These are phyloP conservation scores for Cnemophilus loriae DNA, from an alignment of 2,113 vertebrate species.

Conservation along the genomic window DNA sequence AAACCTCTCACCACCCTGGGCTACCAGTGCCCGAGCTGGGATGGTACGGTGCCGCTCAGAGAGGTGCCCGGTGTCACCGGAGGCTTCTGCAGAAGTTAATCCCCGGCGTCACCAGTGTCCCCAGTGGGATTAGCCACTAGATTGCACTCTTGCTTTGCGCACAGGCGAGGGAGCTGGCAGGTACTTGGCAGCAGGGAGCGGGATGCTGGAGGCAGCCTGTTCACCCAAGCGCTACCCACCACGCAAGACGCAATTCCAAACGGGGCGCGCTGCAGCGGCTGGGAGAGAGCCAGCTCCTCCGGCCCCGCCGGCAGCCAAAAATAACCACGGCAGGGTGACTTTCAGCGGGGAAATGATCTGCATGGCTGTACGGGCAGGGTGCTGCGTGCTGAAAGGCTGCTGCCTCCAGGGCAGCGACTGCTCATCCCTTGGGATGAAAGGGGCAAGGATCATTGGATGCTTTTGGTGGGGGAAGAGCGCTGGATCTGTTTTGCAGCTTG, in stretches of 20 bases:
- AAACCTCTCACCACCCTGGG: neutral
- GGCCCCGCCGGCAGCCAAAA: neutral
- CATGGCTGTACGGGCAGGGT: neutral
- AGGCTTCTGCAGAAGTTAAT: neutral
- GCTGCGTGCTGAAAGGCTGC: neutral
- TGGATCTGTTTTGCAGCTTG: neutral
- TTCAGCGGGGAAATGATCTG: neutral
- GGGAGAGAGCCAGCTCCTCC: constrained; percentile 5
- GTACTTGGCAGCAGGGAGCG: neutral
- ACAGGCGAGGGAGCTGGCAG: neutral
- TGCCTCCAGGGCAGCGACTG: neutral
- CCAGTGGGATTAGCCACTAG: constrained; percentile 23
- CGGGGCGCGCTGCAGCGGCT: neutral
- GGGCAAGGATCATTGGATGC: neutral
- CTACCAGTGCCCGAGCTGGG: neutral
- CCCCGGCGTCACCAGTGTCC: neutral
- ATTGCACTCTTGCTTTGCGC: constrained; percentile 30
- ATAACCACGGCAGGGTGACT: neutral
- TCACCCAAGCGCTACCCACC: constrained; percentile 1
- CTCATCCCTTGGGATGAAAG: neutral
- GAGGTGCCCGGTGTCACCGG: neutral
- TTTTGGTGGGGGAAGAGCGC: neutral
- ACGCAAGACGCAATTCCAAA: neutral
- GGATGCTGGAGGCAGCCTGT: neutral
- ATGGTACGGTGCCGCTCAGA: fast-evolving